Conservation (phyloP, 2,888 invertebrate species). For the Lochmaea crataegi region DNA sequence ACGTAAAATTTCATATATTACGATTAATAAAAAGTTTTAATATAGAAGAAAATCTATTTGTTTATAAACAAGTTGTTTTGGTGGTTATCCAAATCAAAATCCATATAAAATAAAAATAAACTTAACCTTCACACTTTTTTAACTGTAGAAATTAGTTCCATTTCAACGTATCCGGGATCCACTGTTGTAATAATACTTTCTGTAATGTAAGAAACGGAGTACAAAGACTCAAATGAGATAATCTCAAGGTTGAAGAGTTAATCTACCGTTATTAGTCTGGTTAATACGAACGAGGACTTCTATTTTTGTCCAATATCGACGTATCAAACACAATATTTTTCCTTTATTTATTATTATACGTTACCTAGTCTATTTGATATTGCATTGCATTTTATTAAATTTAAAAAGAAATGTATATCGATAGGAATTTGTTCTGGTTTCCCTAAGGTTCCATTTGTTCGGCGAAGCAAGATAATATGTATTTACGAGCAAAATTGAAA, state of each 20-base stretch:
- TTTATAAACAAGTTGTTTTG: background rate
- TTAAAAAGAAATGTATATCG: background rate
- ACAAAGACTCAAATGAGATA: conserved; percentile 24
- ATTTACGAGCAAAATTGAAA: background rate
- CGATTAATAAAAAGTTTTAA: no score
- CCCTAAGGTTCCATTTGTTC: background rate
- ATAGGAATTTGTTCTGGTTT: background rate
- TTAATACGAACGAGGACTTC: conserved; percentile 3
- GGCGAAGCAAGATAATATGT: background rate
- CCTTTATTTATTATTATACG: background rate
- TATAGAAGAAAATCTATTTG: background rate
- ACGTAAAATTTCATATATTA: no score
- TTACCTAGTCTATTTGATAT: no score
- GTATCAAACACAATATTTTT: background rate
- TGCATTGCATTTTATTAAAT: no score
- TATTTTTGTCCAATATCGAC: background rate
- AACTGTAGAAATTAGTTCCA: background rate
- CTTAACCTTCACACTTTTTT: background rate
- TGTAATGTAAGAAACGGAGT: background rate
- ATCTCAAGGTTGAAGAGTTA: conserved; percentile 33
- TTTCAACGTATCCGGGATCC: conserved; percentile 3
- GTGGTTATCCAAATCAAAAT: no score
- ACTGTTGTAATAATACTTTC: conserved; percentile 5
- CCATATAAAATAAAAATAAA: background rate
- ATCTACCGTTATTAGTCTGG: conserved; percentile 27